Percentiles rank a stretch among this genome's conserved stretches.
These are phyloP conservation scores for Proteles cristata DNA, from an alignment of 2,113 vertebrate species.

Conservation along the genomic window DNA sequence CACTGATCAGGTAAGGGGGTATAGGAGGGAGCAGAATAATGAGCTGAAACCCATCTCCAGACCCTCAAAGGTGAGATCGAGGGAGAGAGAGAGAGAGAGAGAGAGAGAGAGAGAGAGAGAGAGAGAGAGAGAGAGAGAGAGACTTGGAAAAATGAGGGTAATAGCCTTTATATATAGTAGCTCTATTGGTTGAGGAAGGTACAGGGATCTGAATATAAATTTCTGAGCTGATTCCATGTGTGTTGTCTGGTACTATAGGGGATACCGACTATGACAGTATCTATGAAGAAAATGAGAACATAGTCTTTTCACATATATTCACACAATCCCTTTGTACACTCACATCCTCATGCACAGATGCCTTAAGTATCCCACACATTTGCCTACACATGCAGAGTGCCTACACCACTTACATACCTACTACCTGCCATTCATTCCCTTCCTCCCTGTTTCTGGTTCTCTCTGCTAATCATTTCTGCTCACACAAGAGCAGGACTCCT, in stretches of 20 bases:
- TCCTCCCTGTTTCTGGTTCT: background rate
- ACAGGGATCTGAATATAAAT: background rate
- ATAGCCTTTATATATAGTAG: background rate
- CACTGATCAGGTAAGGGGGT: background rate
- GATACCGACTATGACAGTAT: background rate
- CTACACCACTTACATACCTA: background rate
- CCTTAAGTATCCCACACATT: background rate
- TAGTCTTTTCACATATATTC: background rate
- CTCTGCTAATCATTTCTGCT: background rate
- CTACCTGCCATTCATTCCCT: background rate
- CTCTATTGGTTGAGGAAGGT: background rate
- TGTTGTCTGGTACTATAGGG: background rate
- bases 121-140: background rate
- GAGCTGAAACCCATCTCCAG: background rate
- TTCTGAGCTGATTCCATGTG: background rate
- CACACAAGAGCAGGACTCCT: background rate
- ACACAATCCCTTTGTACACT: background rate
- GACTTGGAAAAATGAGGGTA: background rate
- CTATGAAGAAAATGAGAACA: background rate
- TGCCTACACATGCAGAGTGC: background rate
- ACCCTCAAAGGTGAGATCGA: background rate
- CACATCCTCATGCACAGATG: background rate
- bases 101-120: background rate
- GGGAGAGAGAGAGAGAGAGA: background rate
- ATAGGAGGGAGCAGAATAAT: background rate